Evolutionary conservation across 1,140 invertebrate genomes (phyloP), one percentile per base, ranked within the genome.

Genomic region (Oscheius sp.): DNA sequence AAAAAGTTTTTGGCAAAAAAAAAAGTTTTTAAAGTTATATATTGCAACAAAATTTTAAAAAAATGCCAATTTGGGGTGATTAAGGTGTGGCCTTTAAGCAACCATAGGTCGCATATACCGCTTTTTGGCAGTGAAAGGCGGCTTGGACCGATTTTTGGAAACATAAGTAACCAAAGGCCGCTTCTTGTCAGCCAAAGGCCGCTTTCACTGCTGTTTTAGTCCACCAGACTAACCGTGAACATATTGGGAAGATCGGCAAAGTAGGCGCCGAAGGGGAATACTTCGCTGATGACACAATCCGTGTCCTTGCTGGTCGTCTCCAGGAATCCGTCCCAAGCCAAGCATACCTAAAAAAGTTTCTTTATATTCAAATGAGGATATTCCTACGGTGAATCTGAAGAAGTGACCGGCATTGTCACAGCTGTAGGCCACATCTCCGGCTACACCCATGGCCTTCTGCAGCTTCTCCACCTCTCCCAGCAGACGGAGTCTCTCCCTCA

Each of bases 371-470:
- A 35, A 34, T 15, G 42, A 38, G n/a, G 15, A 31, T 55, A 31
- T 29, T 32, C 49, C 68, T 46, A 88, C 86, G 74, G 88, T 86
- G 76, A 89, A 88, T 38, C 88, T 78, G 76, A 85, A 89, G 78
- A 89, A 90, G 77, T 89, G 92, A 42, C 93, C 93, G 10, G 96
- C 95, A 1, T 95, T 97, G 87, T 99, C 97, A 86, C 97, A 99
- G 0, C 96, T 98, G 83, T 97, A 97, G 0, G 92, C 92, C 65
- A 94, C 93, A 85, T 99, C 96, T 20, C 92, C 92, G 66, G 89
- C 86, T 1, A 94, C 92, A 35, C 90, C 89, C 1, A 99, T 85
- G 3, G 92, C 91, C 76, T 88, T 86, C 85, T 97, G 93, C 23
- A 99, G 87, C 58, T 91, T 89, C 74, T 91, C 90, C n/a, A 99